Conservation (phyloP, 1,140 invertebrate species). For the Agrypnia vestita region DNA sequence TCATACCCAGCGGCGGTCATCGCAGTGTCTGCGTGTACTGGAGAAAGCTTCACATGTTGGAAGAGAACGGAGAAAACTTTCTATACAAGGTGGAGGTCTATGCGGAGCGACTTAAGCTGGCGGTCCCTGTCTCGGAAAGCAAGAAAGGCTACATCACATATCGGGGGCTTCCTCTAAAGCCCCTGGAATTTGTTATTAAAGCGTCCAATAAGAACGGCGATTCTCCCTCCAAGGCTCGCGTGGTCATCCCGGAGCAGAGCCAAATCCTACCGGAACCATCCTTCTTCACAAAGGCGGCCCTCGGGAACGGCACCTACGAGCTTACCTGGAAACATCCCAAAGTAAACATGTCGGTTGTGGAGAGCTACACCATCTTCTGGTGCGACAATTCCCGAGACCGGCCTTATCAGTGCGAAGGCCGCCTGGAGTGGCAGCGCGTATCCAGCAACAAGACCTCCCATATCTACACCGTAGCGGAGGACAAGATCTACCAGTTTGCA, state of each 20-base stretch:
- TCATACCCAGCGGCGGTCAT: constrained; percentile 69
- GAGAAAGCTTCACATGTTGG: constrained; percentile 77
- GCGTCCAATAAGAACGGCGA: constrained; percentile 76
- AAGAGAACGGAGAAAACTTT: constrained; percentile 66
- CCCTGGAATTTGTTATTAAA: constrained; percentile 67
- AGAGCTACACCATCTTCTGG: constrained; percentile 84
- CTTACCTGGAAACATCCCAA: constrained; percentile 79
- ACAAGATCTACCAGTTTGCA: constrained; percentile 75
- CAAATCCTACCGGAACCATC: constrained; percentile 75
- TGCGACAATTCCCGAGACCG: constrained; percentile 69
- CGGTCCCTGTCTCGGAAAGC: neutral
- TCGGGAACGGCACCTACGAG: constrained; percentile 79
- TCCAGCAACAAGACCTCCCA: neutral
- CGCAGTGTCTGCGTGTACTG: constrained; percentile 80
- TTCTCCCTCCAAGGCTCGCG: constrained; percentile 72
- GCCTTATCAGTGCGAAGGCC: constrained; percentile 54
- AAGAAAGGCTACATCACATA: constrained; percentile 64
- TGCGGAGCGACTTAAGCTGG: constrained; percentile 13
- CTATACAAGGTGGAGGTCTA: constrained; percentile 20
- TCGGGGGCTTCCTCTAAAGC: constrained; percentile 62
- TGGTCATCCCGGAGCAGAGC: constrained; percentile 75
- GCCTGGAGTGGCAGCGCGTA: constrained; percentile 45
- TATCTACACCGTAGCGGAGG: constrained; percentile 60
- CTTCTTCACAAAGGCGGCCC: constrained; percentile 76
- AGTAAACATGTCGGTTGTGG: constrained; percentile 35